phyloP scores from a whole-genome alignment of 2,113 vertebrate genomes.

The Petromus typicus region DNA sequence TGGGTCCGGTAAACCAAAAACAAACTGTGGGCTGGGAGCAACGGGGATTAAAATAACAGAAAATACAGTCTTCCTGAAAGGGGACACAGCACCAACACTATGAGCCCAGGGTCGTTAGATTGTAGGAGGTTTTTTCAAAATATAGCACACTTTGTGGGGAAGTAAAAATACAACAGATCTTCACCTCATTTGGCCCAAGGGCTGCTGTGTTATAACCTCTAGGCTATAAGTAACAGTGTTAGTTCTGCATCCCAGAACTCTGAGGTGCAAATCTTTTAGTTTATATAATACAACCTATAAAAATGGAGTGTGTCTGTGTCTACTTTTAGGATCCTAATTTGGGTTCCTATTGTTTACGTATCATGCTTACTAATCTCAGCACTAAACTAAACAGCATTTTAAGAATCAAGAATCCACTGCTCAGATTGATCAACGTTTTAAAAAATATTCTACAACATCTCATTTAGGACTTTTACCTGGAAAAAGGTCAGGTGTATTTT shows the following conservation, averaged over 20 bases:
- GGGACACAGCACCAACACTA: not conserved
- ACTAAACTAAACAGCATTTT: constrained; percentile 24
- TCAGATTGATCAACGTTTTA: not conserved
- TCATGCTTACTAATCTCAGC: not conserved
- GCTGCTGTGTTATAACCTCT: not conserved
- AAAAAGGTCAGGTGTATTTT: not conserved
- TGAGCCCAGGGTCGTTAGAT: not conserved
- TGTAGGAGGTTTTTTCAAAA: not conserved
- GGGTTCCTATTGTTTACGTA: not conserved
- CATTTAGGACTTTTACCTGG: constrained; percentile 6
- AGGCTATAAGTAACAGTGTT: not conserved
- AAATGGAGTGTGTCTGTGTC: not conserved
- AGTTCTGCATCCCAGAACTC: not conserved
- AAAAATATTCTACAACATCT: not conserved
- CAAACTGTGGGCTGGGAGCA: not conserved
- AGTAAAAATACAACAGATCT: not conserved
- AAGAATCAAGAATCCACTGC: not conserved
- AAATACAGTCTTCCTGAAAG: not conserved
- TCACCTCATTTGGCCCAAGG: not conserved
- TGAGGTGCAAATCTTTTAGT: not conserved
- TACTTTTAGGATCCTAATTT: not conserved
- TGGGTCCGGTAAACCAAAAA: not conserved
- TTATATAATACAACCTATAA: not conserved
- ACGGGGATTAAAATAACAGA: not conserved
- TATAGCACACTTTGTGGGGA: not conserved